Conservation (phyloP, 1,140 invertebrate species). For the Sinonovacula constricta region DNA sequence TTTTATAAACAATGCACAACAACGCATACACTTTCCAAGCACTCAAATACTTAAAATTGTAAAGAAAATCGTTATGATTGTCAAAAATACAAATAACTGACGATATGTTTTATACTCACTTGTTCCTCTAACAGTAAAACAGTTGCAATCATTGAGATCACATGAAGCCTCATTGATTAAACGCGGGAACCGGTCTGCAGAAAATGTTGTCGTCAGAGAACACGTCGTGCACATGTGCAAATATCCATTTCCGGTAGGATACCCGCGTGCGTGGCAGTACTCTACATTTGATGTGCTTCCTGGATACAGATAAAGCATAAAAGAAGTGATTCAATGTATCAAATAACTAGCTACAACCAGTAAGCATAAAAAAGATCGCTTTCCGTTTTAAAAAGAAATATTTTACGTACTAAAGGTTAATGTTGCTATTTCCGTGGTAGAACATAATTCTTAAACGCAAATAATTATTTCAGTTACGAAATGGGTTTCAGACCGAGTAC, state of each 20-base stretch:
- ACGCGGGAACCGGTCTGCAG: conserved; percentile 36
- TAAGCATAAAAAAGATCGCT: too few relatives aligned
- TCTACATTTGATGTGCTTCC: conserved; percentile 23
- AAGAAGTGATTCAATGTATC: too few relatives aligned
- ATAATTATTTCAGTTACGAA: too few relatives aligned
- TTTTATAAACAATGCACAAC: not conserved
- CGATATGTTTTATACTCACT: conserved; percentile 2
- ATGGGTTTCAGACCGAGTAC: too few relatives aligned
- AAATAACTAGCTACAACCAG: too few relatives aligned
- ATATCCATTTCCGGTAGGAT: conserved; percentile 2
- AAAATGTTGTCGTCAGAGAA: conserved; percentile 24
- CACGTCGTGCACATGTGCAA: conserved; percentile 33
- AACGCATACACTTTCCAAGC: not conserved
- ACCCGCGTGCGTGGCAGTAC: conserved; percentile 22
- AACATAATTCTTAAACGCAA: too few relatives aligned
- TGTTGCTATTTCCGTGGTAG: too few relatives aligned
- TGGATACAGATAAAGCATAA: too few relatives aligned
- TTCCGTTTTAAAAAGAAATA: too few relatives aligned
- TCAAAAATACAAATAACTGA: not conserved
- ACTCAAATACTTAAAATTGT: not conserved
- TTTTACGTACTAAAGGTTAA: too few relatives aligned
- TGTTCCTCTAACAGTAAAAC: conserved; percentile 4
- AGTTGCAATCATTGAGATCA: conserved; percentile 29
- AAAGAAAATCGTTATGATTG: not conserved
- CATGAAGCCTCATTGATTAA: conserved; percentile 27